phyloP scores from a whole-genome alignment of 2,797 vertebrate genomes.

The Sebastes glaucus region DNA sequence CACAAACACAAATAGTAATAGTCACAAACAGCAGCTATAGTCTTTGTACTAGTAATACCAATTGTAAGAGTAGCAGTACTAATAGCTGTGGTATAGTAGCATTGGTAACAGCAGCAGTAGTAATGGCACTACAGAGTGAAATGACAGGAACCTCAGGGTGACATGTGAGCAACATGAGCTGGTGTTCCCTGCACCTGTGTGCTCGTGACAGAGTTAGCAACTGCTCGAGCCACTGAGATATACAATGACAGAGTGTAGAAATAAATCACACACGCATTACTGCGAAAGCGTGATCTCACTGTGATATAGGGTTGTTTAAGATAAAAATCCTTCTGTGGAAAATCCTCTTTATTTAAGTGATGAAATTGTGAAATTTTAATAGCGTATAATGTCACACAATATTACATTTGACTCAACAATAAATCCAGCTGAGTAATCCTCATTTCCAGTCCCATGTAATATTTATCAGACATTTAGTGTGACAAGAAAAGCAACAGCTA shows the following conservation, averaged over 20 bases:
- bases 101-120: neutral
- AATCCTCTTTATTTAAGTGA: neutral
- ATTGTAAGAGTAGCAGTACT: neutral
- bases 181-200: conserved; percentile 39
- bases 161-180: conserved; percentile 34
- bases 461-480: neutral
- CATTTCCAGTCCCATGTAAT: neutral
- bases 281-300: neutral
- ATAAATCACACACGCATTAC: conserved; percentile 1
- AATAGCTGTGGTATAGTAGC: neutral
- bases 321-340: neutral
- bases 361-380: neutral
- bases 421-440: neutral
- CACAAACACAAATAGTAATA: neutral
- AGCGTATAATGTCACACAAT: neutral
- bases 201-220: conserved; percentile 7
- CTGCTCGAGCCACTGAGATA: conserved; percentile 41
- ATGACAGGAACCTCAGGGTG: neutral
- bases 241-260: conserved; percentile 32
- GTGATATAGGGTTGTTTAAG: neutral
- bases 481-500: neutral
- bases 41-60: neutral
- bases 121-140: neutral
- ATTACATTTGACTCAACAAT: neutral
- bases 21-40: neutral